Conservation (phyloP, 2,113 vertebrate genomes). For the Oryzias curvinotus region DNA sequence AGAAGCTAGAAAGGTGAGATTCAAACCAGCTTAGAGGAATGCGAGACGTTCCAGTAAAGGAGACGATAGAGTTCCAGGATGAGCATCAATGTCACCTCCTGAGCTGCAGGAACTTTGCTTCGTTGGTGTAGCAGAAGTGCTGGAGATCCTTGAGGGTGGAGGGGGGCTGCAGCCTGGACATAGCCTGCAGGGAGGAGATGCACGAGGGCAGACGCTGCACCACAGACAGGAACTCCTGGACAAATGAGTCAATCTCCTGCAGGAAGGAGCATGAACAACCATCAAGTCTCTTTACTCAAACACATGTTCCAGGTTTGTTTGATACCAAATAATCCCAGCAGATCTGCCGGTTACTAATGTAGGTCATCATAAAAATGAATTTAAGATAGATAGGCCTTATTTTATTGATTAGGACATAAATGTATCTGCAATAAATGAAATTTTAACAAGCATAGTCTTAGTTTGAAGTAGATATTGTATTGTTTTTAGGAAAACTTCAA, state of each 20-base stretch:
- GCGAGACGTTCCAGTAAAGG: no score
- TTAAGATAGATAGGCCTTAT: no score
- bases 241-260: slow-evolving; percentile 74
- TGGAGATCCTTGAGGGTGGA: slow-evolving; percentile 35
- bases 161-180: slow-evolving; percentile 61
- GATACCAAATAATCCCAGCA: no score
- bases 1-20: no score
- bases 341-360: no score
- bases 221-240: slow-evolving; percentile 68
- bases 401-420: not conserved
- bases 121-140: slow-evolving; percentile 61
- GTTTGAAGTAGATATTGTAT: no score
- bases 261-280: not conserved
- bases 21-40: no score
- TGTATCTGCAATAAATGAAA: not conserved
- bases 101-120: slow-evolving; percentile 65
- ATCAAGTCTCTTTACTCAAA: not conserved
- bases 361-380: no score
- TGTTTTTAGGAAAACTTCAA: no score
- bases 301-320: no score
- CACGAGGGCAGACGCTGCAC: slow-evolving; percentile 69
- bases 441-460: no score
- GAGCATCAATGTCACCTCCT: slow-evolving; percentile 53
- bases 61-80: not conserved
- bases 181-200: slow-evolving; percentile 62